Base-by-base conservation (phyloP, 2,888 invertebrate genomes). In the Tipula unca region DNA sequence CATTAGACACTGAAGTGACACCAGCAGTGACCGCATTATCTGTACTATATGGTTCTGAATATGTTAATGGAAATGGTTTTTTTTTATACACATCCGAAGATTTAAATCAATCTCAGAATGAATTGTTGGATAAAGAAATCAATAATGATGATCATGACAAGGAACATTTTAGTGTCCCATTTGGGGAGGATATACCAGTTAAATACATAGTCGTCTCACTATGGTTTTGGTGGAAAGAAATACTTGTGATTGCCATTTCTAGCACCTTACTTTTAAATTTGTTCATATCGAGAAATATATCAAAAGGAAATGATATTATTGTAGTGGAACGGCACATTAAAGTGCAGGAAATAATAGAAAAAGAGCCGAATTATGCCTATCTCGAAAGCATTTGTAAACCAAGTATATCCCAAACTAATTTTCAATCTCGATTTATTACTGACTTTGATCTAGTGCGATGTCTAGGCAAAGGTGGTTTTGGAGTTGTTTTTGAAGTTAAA, bases 401-500 rank as follows among this genome's bases (percentile, higher is more conserved):
- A 29, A 87, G n/a, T 69, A 87, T 17, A 35, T 86, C 88, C 88
- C 86, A 88, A 87, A 48, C 88, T 82, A 87, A 89, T 85, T 90
- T 89, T 86, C 88, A 88, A 87, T 94, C 91, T 87, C 94, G 98
- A 84, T 99, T 97, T 90, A 92, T 94, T 87, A 94, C 93, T 0
- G 98, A 98, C 89, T 99, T 98, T 90, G 95, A 95, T 84, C 94
- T 95, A 32, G 91, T 97, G 36, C 92, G 94, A 87, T 95, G 96
- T 87, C 91, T 98, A 17, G 98, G 98, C 0, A 94, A 93, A 88
- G 99, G 99, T 25, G 99, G 99, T 0, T 99, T 98, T 90, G 99
- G 99, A 0, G 95, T 99, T 1, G 99, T 99, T 0, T 99, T 99
- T 90, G 96, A 98, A 90, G 98, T 97, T 0, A 94, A 94, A 89